Conservation (phyloP, 2,888 invertebrate genomes). For the Agelastica alni region DNA sequence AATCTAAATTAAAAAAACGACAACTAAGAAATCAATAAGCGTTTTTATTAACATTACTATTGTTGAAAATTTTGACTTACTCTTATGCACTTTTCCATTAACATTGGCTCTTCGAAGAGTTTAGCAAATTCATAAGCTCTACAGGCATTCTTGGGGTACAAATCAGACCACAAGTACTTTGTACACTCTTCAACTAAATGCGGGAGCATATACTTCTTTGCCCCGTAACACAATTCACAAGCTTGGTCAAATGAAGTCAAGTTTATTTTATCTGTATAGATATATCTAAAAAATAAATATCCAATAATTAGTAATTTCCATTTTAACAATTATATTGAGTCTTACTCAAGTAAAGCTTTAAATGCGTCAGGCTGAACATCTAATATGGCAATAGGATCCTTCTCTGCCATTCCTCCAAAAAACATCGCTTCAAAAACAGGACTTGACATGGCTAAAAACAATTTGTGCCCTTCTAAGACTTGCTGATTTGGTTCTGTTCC, state of each 20-base stretch:
- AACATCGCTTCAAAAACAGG: slow-evolving; percentile 91
- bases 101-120: slow-evolving; percentile 78
- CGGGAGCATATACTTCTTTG: slow-evolving; percentile 87
- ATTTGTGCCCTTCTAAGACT: slow-evolving; percentile 74
- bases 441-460: slow-evolving; percentile 83
- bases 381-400: slow-evolving; percentile 75
- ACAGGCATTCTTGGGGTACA: slow-evolving; percentile 80
- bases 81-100: slow-evolving; percentile 81
- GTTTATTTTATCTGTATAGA: slow-evolving; percentile 81
- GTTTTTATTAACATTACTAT: no score
- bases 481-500: slow-evolving; percentile 78
- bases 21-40: no score
- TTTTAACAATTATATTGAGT: background rate
- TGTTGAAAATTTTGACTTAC: no score
- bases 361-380: slow-evolving; percentile 88
- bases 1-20: slow-evolving; percentile 61
- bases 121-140: slow-evolving; percentile 86
- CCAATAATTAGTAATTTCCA: background rate
- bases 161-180: slow-evolving; percentile 79
- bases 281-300: slow-evolving; percentile 63
- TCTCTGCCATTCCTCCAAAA: slow-evolving; percentile 81
- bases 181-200: slow-evolving; percentile 83
- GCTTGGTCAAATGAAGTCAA: slow-evolving; percentile 83
- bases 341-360: slow-evolving; percentile 76
- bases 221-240: slow-evolving; percentile 84